Conservation (phyloP, 2,113 vertebrate species). For the Pelmatolapia mariae region DNA sequence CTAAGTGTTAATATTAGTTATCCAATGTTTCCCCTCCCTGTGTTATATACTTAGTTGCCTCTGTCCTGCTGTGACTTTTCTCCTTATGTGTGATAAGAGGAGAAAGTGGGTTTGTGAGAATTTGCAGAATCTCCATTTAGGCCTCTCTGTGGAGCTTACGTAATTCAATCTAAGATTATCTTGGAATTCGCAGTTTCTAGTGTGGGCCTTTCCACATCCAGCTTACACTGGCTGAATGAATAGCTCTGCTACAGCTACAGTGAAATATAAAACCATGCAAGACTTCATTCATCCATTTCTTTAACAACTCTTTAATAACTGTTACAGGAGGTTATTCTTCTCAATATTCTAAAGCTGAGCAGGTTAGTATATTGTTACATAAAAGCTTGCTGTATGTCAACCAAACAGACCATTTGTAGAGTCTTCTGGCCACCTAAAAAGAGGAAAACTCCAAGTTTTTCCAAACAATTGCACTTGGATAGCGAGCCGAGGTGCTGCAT, state of each 20-base stretch:
- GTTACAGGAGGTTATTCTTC: background rate
- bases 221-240: background rate
- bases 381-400: background rate
- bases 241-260: background rate
- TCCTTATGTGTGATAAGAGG: background rate
- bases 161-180: background rate
- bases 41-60: background rate
- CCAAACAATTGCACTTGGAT: constrained; percentile 7
- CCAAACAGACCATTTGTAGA: background rate
- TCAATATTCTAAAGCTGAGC: background rate
- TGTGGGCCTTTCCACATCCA: background rate
- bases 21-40: background rate
- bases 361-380: constrained; percentile 45
- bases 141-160: constrained; percentile 9
- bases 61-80: background rate
- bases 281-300: background rate
- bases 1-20: background rate
- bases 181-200: background rate
- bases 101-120: background rate
- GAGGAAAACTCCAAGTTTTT: background rate
- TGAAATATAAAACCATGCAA: background rate
- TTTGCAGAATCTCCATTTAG: constrained; percentile 1
- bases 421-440: constrained; percentile 2
- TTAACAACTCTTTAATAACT: constrained; percentile 5
- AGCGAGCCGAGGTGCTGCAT: background rate